Percentiles rank a stretch among this genome's conserved stretches.
Evolutionary conservation across 2,888 invertebrate genomes (phyloP).

Genomic region (Allygus modestus): DNA sequence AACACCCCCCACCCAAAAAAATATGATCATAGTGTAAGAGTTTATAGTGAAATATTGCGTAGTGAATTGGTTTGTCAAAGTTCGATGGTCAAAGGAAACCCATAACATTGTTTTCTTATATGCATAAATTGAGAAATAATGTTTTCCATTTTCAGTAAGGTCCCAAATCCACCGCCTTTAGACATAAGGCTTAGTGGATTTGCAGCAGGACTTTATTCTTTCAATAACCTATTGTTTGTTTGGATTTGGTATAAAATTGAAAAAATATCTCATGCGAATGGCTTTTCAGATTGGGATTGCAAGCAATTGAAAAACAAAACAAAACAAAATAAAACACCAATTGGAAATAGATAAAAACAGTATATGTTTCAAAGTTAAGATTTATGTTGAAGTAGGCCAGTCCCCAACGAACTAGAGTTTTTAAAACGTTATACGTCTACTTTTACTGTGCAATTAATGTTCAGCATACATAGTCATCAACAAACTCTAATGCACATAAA

Average conservation of each 20-base stretch:
- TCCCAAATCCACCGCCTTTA: conserved; percentile 11
- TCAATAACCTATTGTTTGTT: neutral
- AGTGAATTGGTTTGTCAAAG: neutral
- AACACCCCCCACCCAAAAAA: too few relatives aligned
- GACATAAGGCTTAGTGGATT: conserved; percentile 17
- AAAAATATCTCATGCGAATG: neutral
- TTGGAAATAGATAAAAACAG: too few relatives aligned
- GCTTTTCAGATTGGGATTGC: neutral
- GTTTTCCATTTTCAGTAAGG: conserved; percentile 17
- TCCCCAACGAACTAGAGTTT: too few relatives aligned
- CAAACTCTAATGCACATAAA: too few relatives aligned
- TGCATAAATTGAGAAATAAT: neutral
- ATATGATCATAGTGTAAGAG: too few relatives aligned
- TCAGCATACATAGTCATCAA: too few relatives aligned
- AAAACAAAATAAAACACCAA: too few relatives aligned
- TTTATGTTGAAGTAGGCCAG: too few relatives aligned
- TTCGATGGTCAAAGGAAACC: neutral
- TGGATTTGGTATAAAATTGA: neutral
- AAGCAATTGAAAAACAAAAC: too few relatives aligned
- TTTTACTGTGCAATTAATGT: too few relatives aligned
- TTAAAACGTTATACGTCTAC: too few relatives aligned
- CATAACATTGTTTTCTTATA: conserved; percentile 14
- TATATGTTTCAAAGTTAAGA: too few relatives aligned
- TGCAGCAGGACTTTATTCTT: neutral
- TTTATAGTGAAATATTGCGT: neutral